Percentiles rank a stretch among this genome's conserved stretches.
Conservation (phyloP, 2,113 vertebrate genomes). For the Coracopsis vasa region DNA sequence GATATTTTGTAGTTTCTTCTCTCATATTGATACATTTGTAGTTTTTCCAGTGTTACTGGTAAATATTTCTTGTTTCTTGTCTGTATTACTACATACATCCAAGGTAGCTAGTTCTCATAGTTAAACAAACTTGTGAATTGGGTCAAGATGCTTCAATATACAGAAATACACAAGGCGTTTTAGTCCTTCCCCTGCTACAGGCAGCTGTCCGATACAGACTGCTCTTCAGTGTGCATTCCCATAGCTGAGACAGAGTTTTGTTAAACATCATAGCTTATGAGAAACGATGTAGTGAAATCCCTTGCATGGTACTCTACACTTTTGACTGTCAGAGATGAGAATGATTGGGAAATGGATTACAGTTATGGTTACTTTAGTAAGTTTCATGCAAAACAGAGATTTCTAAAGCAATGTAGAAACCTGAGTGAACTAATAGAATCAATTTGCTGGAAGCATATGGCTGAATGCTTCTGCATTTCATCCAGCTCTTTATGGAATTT, state of each 20-base stretch:
- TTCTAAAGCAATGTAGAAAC: background rate
- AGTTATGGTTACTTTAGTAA: background rate
- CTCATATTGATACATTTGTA: background rate
- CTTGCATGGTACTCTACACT: background rate
- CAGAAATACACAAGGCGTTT: background rate
- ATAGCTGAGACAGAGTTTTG: background rate
- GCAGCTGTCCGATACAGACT: background rate
- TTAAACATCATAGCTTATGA: fast-evolving
- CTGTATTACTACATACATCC: background rate
- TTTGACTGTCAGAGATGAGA: background rate
- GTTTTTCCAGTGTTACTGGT: background rate
- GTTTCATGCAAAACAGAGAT: background rate
- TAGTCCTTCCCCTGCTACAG: background rate
- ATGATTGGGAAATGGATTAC: background rate
- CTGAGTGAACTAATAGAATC: background rate
- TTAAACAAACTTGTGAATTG: background rate
- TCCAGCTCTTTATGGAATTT: background rate
- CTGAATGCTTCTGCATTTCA: background rate
- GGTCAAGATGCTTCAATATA: background rate
- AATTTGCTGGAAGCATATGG: fast-evolving
- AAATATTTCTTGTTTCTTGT: background rate
- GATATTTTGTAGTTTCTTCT: background rate
- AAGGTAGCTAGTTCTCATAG: background rate
- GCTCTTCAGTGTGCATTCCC: background rate
- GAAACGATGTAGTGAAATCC: background rate